Evolutionary conservation across 2,113 vertebrate genomes (phyloP).

Genomic region (Pica pica): DNA sequence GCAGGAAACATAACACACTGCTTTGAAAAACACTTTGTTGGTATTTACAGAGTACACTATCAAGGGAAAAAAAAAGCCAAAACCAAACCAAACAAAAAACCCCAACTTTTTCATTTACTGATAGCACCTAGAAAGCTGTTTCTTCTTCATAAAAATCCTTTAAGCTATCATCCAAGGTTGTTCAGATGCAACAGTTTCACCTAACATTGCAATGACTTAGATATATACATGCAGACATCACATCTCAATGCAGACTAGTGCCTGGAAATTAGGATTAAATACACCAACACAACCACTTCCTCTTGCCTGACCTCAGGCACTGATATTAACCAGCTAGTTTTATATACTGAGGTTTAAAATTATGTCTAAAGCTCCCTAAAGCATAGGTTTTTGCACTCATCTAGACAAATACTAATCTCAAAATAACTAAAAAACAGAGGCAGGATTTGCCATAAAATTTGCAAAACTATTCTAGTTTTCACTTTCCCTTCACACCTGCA

Average conservation of each 20-base stretch:
- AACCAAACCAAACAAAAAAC: not conserved
- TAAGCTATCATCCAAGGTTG: accelerated
- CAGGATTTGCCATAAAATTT: not conserved
- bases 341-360: not conserved
- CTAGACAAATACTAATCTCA: not conserved
- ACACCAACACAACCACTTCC: not conserved
- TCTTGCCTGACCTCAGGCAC: not conserved
- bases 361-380: not conserved
- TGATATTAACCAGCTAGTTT: not conserved
- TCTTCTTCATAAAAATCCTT: not conserved
- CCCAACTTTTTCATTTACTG: not conserved
- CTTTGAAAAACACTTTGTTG: not conserved
- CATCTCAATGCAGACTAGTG: not conserved
- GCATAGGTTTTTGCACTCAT: not conserved
- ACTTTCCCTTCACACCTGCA: no score
- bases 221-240: not conserved
- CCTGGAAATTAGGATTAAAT: not conserved
- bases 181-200: not conserved
- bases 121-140: not conserved
- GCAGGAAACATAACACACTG: not conserved
- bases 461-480: not conserved
- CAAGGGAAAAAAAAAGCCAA: not conserved
- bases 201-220: not conserved
- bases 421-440: not conserved
- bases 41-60: not conserved